A percentile compares a stretch with the other conserved stretches of the same genome.
Evolutionary conservation across 2,113 vertebrate genomes (phyloP).

Genomic region (Festucalex cinctus): DNA sequence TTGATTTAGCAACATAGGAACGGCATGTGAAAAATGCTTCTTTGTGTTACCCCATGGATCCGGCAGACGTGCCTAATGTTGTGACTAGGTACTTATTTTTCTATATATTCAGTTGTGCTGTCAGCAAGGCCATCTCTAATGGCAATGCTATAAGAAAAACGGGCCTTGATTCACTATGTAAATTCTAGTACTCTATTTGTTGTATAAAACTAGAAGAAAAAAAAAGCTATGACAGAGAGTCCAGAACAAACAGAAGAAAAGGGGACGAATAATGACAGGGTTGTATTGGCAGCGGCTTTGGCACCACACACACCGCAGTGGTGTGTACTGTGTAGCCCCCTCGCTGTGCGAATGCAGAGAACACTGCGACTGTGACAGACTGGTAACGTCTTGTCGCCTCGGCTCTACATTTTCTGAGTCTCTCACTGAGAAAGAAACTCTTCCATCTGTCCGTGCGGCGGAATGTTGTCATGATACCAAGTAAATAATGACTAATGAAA

Average conservation of each 20-base stretch:
- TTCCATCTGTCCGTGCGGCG: conserved; percentile 49
- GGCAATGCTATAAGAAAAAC: neutral
- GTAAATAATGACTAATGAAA: neutral
- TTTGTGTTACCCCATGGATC: neutral
- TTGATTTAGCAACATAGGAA: no score
- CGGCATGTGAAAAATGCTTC: neutral
- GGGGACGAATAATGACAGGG: conserved; percentile 26
- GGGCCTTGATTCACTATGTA: no score
- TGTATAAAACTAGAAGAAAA: no score
- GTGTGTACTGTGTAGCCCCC: no score
- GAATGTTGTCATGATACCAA: conserved; percentile 17
- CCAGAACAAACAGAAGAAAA: conserved; percentile 28
- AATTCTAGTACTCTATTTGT: no score
- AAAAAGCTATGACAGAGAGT: conserved; percentile 18
- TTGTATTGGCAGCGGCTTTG: conserved; percentile 35
- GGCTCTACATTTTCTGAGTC: conserved; percentile 51
- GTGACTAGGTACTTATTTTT: neutral
- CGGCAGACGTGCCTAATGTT: neutral
- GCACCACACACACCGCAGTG: conserved; percentile 16
- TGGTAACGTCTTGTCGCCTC: conserved; percentile 55
- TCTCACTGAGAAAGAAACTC: conserved; percentile 37
- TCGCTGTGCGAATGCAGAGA: conserved; percentile 35
- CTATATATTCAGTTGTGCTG: neutral
- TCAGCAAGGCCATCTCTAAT: neutral
- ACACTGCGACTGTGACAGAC: conserved; percentile 53